phyloP scores from a whole-genome alignment of 2,888 invertebrate genomes.

The Xestia xanthographa region DNA sequence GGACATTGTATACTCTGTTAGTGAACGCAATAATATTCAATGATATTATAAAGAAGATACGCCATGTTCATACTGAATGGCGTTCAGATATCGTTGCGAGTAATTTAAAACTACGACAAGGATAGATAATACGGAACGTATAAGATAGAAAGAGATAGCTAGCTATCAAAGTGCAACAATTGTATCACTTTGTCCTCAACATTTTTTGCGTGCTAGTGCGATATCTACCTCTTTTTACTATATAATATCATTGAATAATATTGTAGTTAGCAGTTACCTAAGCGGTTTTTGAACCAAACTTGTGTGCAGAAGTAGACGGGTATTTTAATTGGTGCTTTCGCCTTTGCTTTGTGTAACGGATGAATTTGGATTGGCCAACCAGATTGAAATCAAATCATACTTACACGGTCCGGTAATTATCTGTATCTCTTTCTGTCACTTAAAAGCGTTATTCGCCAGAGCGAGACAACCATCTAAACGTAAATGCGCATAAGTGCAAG shows the following conservation, averaged over 20 bases:
- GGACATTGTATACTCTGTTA: constrained; percentile 51
- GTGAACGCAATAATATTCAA: constrained; percentile 43
- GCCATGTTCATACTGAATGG: too few species aligned
- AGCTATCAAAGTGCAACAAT: too few species aligned
- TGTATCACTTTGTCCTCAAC: too few species aligned
- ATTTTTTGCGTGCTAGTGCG: too few species aligned
- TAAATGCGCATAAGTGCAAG: not conserved
- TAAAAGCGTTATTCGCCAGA: not conserved
- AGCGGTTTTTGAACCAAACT: constrained; percentile 30
- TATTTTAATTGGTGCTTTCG: not conserved
- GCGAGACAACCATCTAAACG: not conserved
- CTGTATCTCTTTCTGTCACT: not conserved
- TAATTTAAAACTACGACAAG: too few species aligned
- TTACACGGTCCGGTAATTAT: not conserved
- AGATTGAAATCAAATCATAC: not conserved
- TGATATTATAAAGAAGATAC: too few species aligned
- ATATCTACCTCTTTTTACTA: too few species aligned
- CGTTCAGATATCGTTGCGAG: too few species aligned
- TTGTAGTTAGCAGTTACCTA: constrained; percentile 51
- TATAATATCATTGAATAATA: too few species aligned
- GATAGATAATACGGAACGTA: too few species aligned
- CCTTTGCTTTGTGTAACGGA: not conserved
- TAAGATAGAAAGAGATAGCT: too few species aligned
- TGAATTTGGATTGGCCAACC: not conserved
- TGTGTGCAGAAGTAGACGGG: not conserved